phyloP scores from a whole-genome alignment of 1,140 invertebrate genomes.

The Thrips palmi region DNA sequence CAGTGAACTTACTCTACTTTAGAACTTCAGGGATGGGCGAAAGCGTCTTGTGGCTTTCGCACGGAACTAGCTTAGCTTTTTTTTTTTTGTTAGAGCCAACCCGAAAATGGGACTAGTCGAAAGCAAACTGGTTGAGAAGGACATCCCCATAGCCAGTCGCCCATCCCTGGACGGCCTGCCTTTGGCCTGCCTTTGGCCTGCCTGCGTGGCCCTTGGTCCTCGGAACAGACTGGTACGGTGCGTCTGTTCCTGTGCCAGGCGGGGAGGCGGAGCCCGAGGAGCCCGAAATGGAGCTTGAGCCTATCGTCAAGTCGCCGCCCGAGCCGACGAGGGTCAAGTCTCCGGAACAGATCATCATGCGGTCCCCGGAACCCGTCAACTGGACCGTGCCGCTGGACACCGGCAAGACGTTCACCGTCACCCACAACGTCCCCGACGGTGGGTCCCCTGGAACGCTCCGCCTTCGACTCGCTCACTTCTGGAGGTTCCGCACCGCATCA shows the following conservation, averaged over 20 bases:
- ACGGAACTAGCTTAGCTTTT: no score
- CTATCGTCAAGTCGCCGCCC: conserved; percentile 71
- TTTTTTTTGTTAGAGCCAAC: no score
- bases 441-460: conserved; percentile 17
- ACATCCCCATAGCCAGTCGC: no score
- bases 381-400: conserved; percentile 88
- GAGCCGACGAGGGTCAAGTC: conserved; percentile 83
- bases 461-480: conserved; percentile 5
- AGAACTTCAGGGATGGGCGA: no score
- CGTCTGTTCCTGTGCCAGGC: conserved; percentile 20
- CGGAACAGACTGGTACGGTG: conserved; percentile 15
- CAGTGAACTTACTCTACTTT: no score
- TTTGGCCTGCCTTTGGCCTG: no score
- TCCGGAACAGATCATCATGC: conserved; percentile 78
- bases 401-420: conserved; percentile 80
- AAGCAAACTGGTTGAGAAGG: no score
- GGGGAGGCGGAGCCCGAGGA: conserved; percentile 23
- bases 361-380: conserved; percentile 78
- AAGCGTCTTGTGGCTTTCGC: no score
- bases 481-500: conserved; percentile 22
- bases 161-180: conserved; percentile 23
- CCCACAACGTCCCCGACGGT: conserved; percentile 78
- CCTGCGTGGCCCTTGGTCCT: conserved; percentile 18
- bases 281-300: conserved; percentile 33
- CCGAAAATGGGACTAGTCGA: no score